Evolutionary conservation across 2,113 vertebrate genomes (phyloP).

Genomic region (Jaculus jaculus): DNA sequence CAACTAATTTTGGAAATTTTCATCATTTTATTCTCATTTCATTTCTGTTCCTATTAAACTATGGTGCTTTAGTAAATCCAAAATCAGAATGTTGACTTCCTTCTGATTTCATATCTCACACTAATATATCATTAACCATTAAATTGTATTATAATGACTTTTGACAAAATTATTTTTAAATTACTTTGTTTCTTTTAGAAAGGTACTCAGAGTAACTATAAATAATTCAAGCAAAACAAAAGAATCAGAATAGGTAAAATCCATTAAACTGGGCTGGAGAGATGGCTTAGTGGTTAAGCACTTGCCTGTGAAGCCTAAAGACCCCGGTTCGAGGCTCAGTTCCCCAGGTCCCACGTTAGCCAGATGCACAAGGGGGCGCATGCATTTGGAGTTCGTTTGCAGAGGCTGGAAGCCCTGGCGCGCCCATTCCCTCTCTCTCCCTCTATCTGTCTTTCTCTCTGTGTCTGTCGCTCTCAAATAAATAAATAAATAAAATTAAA

Average conservation of each 20-base stretch:
- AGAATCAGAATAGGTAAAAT: not conserved
- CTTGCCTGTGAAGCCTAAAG: too few species aligned
- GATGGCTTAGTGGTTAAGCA: too few species aligned
- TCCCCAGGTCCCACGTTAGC: too few species aligned
- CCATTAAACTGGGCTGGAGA: too few species aligned
- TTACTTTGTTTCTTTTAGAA: constrained; percentile 19
- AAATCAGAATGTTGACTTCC: not conserved
- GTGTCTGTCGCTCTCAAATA: too few species aligned
- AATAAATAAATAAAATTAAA: too few species aligned
- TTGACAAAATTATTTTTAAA: constrained; percentile 24
- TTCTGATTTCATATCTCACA: not conserved
- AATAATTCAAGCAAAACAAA: constrained; percentile 25
- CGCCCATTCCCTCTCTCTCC: too few species aligned
- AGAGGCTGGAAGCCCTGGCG: too few species aligned
- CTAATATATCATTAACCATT: constrained; percentile 16
- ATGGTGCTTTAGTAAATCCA: not conserved
- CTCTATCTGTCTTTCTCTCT: too few species aligned
- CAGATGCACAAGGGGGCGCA: too few species aligned
- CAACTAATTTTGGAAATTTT: not conserved
- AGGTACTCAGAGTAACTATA: not conserved
- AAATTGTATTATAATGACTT: constrained; percentile 22
- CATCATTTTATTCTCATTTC: not conserved
- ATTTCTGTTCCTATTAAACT: not conserved
- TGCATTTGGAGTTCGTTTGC: too few species aligned
- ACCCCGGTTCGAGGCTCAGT: too few species aligned